Conservation (phyloP, 1,140 invertebrate species). For the Brachionus manjavacas region DNA sequence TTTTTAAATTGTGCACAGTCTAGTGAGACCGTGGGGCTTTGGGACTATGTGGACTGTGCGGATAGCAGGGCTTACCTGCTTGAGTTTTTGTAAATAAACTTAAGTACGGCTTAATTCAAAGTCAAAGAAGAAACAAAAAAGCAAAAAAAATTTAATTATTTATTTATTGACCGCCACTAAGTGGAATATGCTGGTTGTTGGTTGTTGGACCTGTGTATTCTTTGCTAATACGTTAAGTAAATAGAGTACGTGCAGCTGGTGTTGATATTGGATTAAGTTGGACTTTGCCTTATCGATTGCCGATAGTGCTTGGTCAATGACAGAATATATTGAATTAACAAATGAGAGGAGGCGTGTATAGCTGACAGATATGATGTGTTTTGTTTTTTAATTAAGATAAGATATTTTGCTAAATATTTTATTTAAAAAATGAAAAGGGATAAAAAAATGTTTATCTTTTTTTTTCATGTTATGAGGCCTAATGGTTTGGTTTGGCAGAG, state of each 20-base stretch:
- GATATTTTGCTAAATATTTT: background rate
- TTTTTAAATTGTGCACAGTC: background rate
- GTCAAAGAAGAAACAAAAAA: background rate
- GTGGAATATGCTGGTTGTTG: background rate
- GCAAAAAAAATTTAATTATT: conserved; percentile 14
- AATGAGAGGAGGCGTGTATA: no score
- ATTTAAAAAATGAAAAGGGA: background rate
- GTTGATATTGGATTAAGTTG: background rate
- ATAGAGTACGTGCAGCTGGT: background rate
- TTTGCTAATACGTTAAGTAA: background rate
- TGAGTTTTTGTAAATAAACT: background rate
- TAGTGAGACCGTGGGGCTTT: no score
- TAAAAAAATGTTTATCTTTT: background rate
- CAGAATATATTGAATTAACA: no score
- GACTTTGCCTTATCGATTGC: background rate
- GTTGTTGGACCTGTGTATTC: background rate
- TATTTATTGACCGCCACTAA: background rate
- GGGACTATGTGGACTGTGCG: background rate
- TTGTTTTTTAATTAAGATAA: background rate
- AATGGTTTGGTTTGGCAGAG: no score
- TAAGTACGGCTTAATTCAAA: background rate
- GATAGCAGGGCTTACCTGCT: background rate
- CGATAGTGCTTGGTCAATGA: background rate
- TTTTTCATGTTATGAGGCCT: background rate
- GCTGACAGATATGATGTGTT: no score